Base-by-base conservation (phyloP, 2,797 vertebrate genomes). In the Poecilia gillii region DNA sequence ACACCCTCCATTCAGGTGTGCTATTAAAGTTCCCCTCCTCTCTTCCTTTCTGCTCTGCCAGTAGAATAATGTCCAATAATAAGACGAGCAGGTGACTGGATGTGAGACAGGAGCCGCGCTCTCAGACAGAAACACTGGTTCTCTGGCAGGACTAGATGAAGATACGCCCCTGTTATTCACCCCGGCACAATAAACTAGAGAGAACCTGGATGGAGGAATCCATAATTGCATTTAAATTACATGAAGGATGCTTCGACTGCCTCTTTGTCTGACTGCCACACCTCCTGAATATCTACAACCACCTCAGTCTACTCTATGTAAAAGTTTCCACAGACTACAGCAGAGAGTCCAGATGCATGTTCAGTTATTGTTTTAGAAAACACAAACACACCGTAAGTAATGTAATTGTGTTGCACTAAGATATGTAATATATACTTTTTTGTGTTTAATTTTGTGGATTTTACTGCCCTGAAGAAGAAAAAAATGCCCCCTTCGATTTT, bases 211-310 rank as follows among this genome's bases (percentile, higher is more conserved):
- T 59, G 82, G 76, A 85, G 80, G 75, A 79, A 88, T 84, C 89
- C 82, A 91, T 92, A 91, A 95, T 93, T 95, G 91, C 92, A 95
- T 94, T 96, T 95, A 91, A 93, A 95, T 93, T 87, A 92, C 88
- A 92, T 88, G 87, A 93, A 91, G 87, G 86, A 86, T 87, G 87
- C 89, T 89, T 89, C 82, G 84, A 90, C 88, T 83, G 73, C 83
- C 77, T 81, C 77, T 85, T 85, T 85, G 88, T 91, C 90, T 84
- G 81, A 53, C 75, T 87, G 83, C 89, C 90, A 86, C 87, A 86
- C 83, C 82, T 74, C 66, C 80, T 82, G 77, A 75, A 86, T 83
- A 85, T 87, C 81, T 83, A 82, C 74, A 79, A 81, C 85, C 79
- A 77, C 83, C 85, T 25, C 77, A 79, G 43, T 72, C 31, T 74